A percentile compares a stretch with the other conserved stretches of the same genome.
phyloP scores from a whole-genome alignment of 2,888 invertebrate species.

The Acronicta leporina region DNA sequence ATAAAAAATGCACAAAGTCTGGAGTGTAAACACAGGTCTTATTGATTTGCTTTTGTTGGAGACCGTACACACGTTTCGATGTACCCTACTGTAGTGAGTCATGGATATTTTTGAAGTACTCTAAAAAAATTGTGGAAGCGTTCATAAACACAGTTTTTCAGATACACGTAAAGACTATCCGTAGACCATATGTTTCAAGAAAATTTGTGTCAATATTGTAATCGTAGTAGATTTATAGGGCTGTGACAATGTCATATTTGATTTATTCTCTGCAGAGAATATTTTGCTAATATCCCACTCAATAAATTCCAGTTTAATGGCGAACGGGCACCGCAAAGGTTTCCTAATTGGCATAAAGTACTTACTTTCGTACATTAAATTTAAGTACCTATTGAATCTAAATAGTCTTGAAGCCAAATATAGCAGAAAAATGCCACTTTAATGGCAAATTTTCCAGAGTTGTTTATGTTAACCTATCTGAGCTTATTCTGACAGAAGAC shows the following conservation, averaged over 20 bases:
- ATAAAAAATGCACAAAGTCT: conserved; percentile 54
- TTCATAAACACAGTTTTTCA: too few relatives aligned
- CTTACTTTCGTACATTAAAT: conserved; percentile 19
- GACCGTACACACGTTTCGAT: conserved; percentile 12
- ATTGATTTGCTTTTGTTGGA: conserved; percentile 31
- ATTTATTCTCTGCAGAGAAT: not conserved
- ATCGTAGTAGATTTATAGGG: too few relatives aligned
- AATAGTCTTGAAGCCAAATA: not conserved
- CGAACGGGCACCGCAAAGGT: conserved; percentile 21
- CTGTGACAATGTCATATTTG: too few relatives aligned
- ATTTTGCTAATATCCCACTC: conserved; percentile 5
- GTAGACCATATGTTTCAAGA: too few relatives aligned
- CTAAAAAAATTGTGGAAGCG: not conserved
- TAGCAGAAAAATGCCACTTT: too few relatives aligned
- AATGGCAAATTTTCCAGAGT: not conserved
- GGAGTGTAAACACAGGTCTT: conserved; percentile 44
- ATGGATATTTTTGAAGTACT: not conserved
- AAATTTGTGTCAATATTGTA: too few relatives aligned
- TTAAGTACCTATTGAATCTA: not conserved
- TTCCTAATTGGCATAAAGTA: conserved; percentile 17
- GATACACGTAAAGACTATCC: too few relatives aligned
- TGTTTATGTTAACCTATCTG: too few relatives aligned
- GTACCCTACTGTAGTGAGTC: not conserved
- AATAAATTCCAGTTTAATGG: conserved; percentile 23
- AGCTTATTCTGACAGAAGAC: too few relatives aligned